Evolutionary conservation across 2,113 vertebrate genomes (phyloP).

Genomic region (Oncorhynchus nerka): DNA sequence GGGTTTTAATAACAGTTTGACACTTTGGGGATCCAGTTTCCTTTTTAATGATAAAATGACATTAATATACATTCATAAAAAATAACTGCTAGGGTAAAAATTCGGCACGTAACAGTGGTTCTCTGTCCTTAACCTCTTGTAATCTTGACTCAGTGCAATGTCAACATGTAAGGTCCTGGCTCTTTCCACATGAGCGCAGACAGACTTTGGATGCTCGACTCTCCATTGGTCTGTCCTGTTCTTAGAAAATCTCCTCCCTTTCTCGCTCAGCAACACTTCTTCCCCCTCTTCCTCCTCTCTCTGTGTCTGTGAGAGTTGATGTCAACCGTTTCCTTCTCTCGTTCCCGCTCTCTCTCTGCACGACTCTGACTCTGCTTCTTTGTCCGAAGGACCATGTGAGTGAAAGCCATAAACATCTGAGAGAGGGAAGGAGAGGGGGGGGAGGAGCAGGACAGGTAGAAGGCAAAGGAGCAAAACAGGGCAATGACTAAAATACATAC

Average conservation of each 20-base stretch:
- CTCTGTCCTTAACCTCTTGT: conserved; percentile 1
- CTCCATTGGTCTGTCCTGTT: not conserved
- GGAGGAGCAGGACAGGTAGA: too few species aligned
- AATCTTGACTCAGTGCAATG: conserved; percentile 37
- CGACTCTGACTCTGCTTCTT: conserved; percentile 79
- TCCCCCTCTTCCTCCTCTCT: conserved; percentile 75
- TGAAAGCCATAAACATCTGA: conserved; percentile 85
- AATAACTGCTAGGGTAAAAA: conserved; percentile 9
- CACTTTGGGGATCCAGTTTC: conserved; percentile 7
- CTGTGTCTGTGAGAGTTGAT: conserved; percentile 76
- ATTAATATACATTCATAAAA: conserved; percentile 27
- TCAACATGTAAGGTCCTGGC: conserved; percentile 31
- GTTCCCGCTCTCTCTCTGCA: conserved; percentile 64
- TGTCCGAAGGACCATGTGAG: conserved; percentile 76
- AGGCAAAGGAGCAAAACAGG: too few species aligned
- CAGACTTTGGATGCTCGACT: not conserved
- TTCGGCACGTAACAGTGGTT: conserved; percentile 47
- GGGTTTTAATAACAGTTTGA: conserved; percentile 26
- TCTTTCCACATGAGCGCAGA: conserved; percentile 20
- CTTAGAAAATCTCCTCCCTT: not conserved
- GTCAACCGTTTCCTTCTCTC: conserved; percentile 76
- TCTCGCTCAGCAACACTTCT: conserved; percentile 78
- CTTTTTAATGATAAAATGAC: conserved; percentile 53
- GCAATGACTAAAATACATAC: too few species aligned
- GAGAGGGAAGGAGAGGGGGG: not conserved